Evolutionary conservation across 1,140 invertebrate genomes (phyloP), one percentile per base, ranked within the genome.

Genomic region (Gryon sp.): DNA sequence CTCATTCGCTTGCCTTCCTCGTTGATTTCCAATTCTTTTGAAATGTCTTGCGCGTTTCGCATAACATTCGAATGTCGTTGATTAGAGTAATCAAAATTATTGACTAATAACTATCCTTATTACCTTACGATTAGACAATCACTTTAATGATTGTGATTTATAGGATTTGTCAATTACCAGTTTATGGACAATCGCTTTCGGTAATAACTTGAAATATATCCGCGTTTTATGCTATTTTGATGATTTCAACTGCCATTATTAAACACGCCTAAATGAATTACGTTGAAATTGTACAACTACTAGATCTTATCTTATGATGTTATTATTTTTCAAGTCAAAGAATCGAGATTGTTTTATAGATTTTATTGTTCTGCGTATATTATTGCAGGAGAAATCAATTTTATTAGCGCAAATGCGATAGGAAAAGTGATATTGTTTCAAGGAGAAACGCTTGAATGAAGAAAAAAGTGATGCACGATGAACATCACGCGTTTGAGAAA

Each of bases 21-120:
- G n/a, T n/a, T n/a, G n/a, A n/a, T n/a, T n/a, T n/a, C n/a, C n/a
- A 26, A 55, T 40, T 41, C 16, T 20, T 9, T 16, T 11, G 20
- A 65, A 65, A 43, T 41, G 41, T 65, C 26, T 18, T 34, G 24
- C 9, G 22, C 15, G 55, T n/a, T 8, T 26, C 53, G 28, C 28
- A 20, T 38, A 43, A 65, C 36, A 52, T 65, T 65, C 20, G 19
- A 46, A 46, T 14, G 30, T 60, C 46, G 36, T 36, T 60, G n/a
- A 20, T 24, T 38, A 32, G n/a, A 9, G 40, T 48, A 48, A 48
- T 40, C 9, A 24, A 16, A 26, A 63, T 52, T 40, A 63, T 63
- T 63, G 59, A 36, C 12, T 52, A 63, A 63, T 38, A 52, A 22
- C 34, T 50, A 50, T 32, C 16, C 16, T 41, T 41, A 41, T 41